These are phyloP conservation scores for Archips crataeganus DNA, from an alignment of 2,888 invertebrate species.

Conservation along the genomic window DNA sequence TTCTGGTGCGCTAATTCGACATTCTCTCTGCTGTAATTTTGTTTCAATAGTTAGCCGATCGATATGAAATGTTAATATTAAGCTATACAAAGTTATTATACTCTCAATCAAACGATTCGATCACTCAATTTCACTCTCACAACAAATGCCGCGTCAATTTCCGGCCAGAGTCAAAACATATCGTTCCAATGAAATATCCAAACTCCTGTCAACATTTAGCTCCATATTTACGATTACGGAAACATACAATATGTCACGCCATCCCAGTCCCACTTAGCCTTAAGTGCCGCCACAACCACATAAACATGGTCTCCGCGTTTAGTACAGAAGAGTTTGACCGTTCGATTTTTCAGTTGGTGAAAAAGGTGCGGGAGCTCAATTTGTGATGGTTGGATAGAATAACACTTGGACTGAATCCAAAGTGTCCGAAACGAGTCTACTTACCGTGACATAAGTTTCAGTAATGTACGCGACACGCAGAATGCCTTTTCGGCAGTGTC, in stretches of 20 bases:
- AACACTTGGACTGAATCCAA: slow-evolving; percentile 75
- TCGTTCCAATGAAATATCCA: slow-evolving; percentile 26
- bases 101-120: neutral
- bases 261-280: slow-evolving; percentile 51
- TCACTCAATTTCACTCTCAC: neutral
- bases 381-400: slow-evolving; percentile 51
- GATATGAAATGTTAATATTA: too few relatives aligned
- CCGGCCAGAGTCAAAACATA: slow-evolving; percentile 8
- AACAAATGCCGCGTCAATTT: slow-evolving; percentile 30
- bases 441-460: slow-evolving; percentile 68
- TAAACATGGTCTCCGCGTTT: slow-evolving; percentile 50
- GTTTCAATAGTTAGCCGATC: too few relatives aligned
- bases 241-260: slow-evolving; percentile 63
- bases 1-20: too few relatives aligned
- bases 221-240: slow-evolving; percentile 63
- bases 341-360: slow-evolving; percentile 44
- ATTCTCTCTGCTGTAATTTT: too few relatives aligned
- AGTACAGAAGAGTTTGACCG: slow-evolving; percentile 14
- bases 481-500: slow-evolving; percentile 31
- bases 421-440: slow-evolving; percentile 67
- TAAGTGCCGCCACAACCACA: slow-evolving; percentile 48
- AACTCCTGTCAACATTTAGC: slow-evolving; percentile 52
- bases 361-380: slow-evolving; percentile 52
- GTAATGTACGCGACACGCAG: slow-evolving; percentile 50
- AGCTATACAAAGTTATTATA: too few relatives aligned